Conservation (phyloP, 2,888 invertebrate genomes). For the Agrilus biguttatus region DNA sequence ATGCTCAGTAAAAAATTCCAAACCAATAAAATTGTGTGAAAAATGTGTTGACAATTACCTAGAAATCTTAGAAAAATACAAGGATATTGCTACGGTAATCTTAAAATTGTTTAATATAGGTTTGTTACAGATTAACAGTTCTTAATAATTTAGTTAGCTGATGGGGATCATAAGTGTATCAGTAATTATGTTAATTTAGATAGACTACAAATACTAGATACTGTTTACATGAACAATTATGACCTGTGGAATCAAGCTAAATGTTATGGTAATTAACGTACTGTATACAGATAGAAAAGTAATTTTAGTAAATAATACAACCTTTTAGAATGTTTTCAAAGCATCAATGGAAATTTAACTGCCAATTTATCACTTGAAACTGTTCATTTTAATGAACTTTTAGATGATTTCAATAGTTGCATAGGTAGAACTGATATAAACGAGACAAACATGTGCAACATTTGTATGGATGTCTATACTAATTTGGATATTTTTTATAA, state of each 20-base stretch:
- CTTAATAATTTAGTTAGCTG: constrained; percentile 17
- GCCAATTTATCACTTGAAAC: constrained; percentile 34
- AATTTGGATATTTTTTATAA: constrained; percentile 42
- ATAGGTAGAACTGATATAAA: constrained; percentile 24
- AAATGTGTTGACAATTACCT: constrained; percentile 41
- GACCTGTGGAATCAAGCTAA: constrained; percentile 46
- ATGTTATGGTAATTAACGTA: constrained; percentile 39
- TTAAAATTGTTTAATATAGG: not conserved
- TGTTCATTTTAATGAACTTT: constrained; percentile 33
- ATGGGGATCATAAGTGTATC: constrained; percentile 41
- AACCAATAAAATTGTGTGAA: constrained; percentile 47
- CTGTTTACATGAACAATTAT: constrained; percentile 38
- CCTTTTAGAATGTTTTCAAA: constrained; percentile 42
- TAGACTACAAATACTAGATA: constrained; percentile 43
- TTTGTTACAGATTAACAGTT: not conserved
- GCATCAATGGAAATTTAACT: constrained; percentile 30
- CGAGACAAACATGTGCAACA: constrained; percentile 32
- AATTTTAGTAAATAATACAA: not conserved
- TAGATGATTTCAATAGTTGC: constrained; percentile 33
- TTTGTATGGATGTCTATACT: constrained; percentile 40
- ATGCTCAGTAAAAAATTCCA: constrained; percentile 44
- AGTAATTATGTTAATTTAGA: constrained; percentile 45
- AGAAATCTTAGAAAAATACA: constrained; percentile 35
- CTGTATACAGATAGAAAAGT: not conserved
- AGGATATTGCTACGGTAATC: constrained; percentile 32